Percentiles rank a stretch among this genome's conserved stretches.
Conservation (phyloP, 2,113 vertebrate genomes). For the Larimichthys crocea region DNA sequence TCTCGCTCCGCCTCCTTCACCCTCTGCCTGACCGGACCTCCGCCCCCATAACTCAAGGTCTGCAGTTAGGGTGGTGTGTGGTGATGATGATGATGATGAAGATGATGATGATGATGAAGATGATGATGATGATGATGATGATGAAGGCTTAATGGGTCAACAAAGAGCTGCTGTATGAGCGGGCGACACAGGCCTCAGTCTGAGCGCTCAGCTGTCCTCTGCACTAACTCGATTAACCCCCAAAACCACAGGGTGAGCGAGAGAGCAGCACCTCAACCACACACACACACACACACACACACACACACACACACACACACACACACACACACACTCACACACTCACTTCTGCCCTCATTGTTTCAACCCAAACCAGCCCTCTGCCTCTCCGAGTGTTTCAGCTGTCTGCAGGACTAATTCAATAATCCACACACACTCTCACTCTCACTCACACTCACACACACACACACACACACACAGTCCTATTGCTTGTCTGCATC, state of each 20-base stretch:
- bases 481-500: neutral
- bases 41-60: conserved; percentile 22
- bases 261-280: neutral
- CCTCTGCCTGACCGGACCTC: conserved; percentile 56
- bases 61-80: neutral
- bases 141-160: conserved; percentile 35
- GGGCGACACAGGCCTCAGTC: conserved; percentile 50
- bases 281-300: neutral
- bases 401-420: conserved; percentile 63
- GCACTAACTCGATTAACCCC: conserved; percentile 73
- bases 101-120: conserved; percentile 21
- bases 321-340: conserved; percentile 6
- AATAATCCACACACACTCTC: conserved; percentile 21
- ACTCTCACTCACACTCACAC: neutral
- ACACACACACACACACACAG: conserved; percentile 6
- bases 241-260: conserved; percentile 34
- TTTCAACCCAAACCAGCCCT: conserved; percentile 22
- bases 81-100: neutral
- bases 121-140: conserved; percentile 11
- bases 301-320: conserved; percentile 6
- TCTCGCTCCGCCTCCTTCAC: conserved; percentile 10
- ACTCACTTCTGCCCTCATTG: neutral
- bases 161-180: conserved; percentile 72
- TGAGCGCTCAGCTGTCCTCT: conserved; percentile 70
- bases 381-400: conserved; percentile 37